These are phyloP conservation scores for Trichonephila clavata DNA, from an alignment of 1,140 invertebrate genomes.

Conservation along the genomic window DNA sequence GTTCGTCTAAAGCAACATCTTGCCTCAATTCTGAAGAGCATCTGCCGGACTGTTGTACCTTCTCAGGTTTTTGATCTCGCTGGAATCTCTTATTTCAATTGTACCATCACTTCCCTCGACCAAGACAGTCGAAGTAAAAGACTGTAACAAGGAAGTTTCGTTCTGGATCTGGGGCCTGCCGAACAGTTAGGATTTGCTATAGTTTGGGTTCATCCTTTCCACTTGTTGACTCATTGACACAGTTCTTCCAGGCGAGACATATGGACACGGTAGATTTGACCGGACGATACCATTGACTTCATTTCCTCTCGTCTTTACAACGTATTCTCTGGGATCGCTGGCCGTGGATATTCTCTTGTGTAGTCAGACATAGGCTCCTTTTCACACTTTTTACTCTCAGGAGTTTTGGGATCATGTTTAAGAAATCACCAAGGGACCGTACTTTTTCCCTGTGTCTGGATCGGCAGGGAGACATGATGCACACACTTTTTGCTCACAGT, in stretches of 20 bases:
- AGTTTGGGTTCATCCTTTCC: not conserved
- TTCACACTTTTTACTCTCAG: slow-evolving; percentile 75
- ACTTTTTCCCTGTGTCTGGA: slow-evolving; percentile 83
- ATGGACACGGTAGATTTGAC: slow-evolving; percentile 79
- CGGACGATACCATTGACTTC: slow-evolving; percentile 77
- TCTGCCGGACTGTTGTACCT: slow-evolving; percentile 65
- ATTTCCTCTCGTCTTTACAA: slow-evolving; percentile 63
- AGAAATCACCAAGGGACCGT: slow-evolving; percentile 89
- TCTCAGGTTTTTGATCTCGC: not conserved
- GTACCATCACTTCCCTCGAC: slow-evolving; percentile 18
- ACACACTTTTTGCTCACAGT: slow-evolving; percentile 64
- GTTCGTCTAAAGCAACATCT: slow-evolving; percentile 16
- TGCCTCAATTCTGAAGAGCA: slow-evolving; percentile 51
- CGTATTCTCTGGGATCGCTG: slow-evolving; percentile 76
- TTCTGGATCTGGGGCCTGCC: slow-evolving; percentile 43
- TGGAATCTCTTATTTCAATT: not conserved
- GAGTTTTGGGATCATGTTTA: slow-evolving; percentile 81
- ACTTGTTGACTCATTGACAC: slow-evolving; percentile 27
- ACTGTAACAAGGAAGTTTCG: slow-evolving; percentile 4
- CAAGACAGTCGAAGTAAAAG: slow-evolving; percentile 14
- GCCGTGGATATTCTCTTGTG: slow-evolving; percentile 78
- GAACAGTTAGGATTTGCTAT: slow-evolving; percentile 48
- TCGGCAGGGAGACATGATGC: slow-evolving; percentile 55
- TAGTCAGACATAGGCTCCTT: slow-evolving; percentile 82
- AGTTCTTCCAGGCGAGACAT: slow-evolving; percentile 72